Percentiles rank a stretch among this genome's conserved stretches.
phyloP scores from a whole-genome alignment of 1,140 invertebrate species.

The Eciton burchellii region DNA sequence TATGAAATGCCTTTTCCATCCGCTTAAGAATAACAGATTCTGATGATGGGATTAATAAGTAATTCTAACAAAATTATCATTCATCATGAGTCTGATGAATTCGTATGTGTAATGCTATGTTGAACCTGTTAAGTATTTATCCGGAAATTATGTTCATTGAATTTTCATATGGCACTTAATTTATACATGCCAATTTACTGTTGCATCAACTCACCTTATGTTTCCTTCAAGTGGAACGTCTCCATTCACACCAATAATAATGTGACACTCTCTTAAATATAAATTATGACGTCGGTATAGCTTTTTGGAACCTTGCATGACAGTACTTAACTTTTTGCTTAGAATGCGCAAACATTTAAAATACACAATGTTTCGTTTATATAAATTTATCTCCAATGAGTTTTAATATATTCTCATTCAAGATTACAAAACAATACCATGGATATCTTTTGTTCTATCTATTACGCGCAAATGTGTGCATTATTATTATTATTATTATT shows the following conservation, averaged over 20 bases:
- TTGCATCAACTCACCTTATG: conserved; percentile 79
- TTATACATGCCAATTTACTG: conserved; percentile 72
- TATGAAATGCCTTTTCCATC: conserved; percentile 2
- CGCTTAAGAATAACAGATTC: conserved; percentile 27
- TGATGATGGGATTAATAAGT: background rate
- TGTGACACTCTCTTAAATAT: conserved; percentile 77
- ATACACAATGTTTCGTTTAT: conserved; percentile 37
- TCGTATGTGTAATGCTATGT: conserved; percentile 50
- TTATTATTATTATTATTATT: conserved; percentile 30
- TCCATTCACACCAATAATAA: conserved; percentile 75
- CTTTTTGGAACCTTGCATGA: conserved; percentile 68
- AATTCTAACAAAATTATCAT: conserved; percentile 16
- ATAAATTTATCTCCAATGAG: conserved; percentile 69
- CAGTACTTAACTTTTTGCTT: conserved; percentile 49
- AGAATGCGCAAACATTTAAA: conserved; percentile 36
- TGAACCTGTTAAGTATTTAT: conserved; percentile 35
- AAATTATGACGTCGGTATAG: conserved; percentile 73
- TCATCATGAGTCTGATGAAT: conserved; percentile 58
- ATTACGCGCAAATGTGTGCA: conserved; percentile 64
- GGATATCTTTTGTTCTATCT: conserved; percentile 61
- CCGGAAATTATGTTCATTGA: conserved; percentile 57
- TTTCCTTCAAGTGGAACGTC: conserved; percentile 73
- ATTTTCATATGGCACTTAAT: conserved; percentile 60
- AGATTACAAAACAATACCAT: conserved; percentile 75
- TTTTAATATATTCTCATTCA: conserved; percentile 74